Percentiles rank a stretch among this genome's conserved stretches.
Conservation (phyloP, 2,113 vertebrate genomes). For the Cervus canadensis region DNA sequence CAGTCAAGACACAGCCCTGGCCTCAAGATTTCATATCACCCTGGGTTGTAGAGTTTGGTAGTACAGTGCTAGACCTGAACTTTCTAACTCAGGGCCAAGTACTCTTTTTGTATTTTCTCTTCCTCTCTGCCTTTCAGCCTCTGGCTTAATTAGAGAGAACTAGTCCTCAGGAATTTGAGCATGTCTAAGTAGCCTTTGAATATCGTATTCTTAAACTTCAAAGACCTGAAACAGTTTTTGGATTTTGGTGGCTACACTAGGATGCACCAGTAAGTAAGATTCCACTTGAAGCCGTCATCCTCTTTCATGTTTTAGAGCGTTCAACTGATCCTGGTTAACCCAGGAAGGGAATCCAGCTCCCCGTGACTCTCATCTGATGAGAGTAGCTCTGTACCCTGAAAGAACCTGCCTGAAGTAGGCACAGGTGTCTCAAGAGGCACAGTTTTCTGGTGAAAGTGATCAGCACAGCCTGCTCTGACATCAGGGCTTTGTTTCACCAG, state of each 20-base stretch:
- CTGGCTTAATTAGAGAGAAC: not conserved
- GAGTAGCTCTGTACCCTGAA: not conserved
- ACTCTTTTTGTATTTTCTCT: not conserved
- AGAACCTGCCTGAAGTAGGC: not conserved
- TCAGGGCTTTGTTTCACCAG: conserved; percentile 74
- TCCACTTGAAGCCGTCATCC: not conserved
- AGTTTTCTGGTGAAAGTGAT: not conserved
- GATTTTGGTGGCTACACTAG: not conserved
- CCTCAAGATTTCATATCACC: not conserved
- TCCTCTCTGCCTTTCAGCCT: not conserved
- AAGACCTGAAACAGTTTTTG: not conserved
- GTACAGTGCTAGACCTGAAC: not conserved
- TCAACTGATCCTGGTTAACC: not conserved
- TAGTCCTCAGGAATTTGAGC: not conserved
- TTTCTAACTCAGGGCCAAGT: not conserved
- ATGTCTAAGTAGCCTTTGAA: not conserved
- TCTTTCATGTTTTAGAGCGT: not conserved
- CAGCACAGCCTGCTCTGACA: conserved; percentile 46
- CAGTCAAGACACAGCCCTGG: not conserved
- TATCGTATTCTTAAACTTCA: not conserved
- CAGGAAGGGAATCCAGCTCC: not conserved
- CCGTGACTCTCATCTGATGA: not conserved
- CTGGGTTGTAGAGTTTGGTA: not conserved
- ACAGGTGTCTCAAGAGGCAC: not conserved
- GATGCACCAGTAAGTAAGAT: not conserved